These are phyloP conservation scores for Virgularia gustaviana DNA, from an alignment of 92 coral and sea anemone genomes.

Conservation along the genomic window DNA sequence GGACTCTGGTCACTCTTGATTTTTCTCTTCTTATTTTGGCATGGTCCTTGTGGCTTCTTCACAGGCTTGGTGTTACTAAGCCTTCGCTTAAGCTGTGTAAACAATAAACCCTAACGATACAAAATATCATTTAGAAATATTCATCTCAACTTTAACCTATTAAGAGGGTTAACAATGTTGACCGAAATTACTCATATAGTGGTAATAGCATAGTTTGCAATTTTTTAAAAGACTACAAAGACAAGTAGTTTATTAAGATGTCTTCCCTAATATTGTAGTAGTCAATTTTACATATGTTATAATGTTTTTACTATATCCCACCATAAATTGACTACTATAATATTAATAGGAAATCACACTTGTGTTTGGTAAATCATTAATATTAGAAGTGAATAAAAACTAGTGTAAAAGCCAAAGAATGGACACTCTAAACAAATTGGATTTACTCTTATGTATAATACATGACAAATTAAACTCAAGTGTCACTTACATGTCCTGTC, in stretches of 20 bases:
- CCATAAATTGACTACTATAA: no score
- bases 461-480: not conserved
- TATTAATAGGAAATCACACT: no score
- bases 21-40: conserved; percentile 1
- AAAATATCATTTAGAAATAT: not conserved
- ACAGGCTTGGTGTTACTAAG: conserved; percentile 7
- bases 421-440: no score
- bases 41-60: conserved; percentile 3
- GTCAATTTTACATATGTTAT: no score
- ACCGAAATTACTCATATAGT: not conserved
- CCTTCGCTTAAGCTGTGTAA: conserved; percentile 5
- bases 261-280: no score
- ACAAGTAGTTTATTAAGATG: no score
- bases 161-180: not conserved
- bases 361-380: no score
- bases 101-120: not conserved
- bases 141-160: not conserved
- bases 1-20: not conserved
- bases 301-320: no score
- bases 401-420: no score
- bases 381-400: no score
- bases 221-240: no score
- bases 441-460: not conserved
- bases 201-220: no score
- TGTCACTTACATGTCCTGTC: conserved; percentile 4